These are phyloP conservation scores for Scaptomyza hsui DNA, from an alignment of 1,140 invertebrate genomes.

Conservation along the genomic window DNA sequence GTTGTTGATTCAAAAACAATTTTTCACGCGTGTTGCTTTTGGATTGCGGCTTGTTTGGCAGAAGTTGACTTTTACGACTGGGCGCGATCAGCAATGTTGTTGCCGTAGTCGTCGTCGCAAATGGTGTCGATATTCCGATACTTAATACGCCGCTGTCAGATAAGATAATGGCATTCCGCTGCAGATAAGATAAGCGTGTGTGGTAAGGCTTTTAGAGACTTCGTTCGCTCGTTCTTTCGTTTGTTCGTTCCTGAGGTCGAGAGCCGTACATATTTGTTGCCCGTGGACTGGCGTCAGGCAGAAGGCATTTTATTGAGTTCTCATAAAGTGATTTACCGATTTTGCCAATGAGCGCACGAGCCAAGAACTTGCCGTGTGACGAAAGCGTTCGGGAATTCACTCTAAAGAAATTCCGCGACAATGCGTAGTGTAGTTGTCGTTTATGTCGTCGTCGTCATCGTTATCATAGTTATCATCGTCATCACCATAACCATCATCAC, in stretches of 20 bases:
- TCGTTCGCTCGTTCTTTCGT: background rate
- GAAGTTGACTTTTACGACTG: conserved; percentile 59
- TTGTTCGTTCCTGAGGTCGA: background rate
- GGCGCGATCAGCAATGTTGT: conserved; percentile 30
- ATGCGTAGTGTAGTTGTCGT: conserved; percentile 31
- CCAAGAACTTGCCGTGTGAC: conserved; percentile 36
- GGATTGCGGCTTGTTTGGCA: background rate
- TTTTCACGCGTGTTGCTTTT: conserved; percentile 14
- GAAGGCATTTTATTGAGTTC: conserved; percentile 15
- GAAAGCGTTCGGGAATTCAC: conserved; percentile 50
- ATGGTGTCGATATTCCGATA: conserved; percentile 36
- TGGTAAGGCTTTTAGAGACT: background rate
- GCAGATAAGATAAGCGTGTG: conserved; percentile 27
- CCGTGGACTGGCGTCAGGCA: conserved; percentile 14
- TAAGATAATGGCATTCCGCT: conserved; percentile 39
- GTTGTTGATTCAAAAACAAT: background rate
- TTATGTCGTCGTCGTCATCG: background rate
- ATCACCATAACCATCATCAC: background rate
- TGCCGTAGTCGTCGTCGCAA: conserved; percentile 30
- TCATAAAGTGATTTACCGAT: conserved; percentile 38
- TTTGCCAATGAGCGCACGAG: conserved; percentile 9
- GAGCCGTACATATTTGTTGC: background rate
- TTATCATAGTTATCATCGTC: background rate
- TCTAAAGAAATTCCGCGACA: conserved; percentile 45
- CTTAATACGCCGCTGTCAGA: conserved; percentile 24